Evolutionary conservation across 2,888 invertebrate genomes (phyloP), one percentile per base, ranked within the genome.

Genomic region (Anorthoa munda): DNA sequence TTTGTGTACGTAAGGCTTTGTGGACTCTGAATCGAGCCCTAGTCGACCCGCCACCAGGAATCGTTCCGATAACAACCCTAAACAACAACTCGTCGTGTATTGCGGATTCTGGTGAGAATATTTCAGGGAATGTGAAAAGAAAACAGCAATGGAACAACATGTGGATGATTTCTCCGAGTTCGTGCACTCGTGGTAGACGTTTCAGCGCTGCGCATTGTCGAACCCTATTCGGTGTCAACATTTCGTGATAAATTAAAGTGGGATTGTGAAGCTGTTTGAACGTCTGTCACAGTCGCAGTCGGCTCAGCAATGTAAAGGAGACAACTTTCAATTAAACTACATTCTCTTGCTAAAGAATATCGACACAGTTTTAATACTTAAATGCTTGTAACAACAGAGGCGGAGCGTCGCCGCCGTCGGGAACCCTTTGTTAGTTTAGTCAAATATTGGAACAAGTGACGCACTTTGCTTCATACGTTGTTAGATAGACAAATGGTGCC

Each of bases 231-330:
- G 68, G 75, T 83, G 81, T 81, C 81, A 85, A 83, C 82, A 85
- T 85, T 86, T 82, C 74, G 82, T 86, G 85, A 86, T 87, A 87
- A 85, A 86, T 85, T 83, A 85, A 87, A 83, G 74, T 78, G 77
- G 82, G 78, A 74, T 79, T 79, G 87, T 80, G 78, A 74, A 83
- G 81, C 82, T 75, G 87, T 77, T 72, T 48, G 78, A 71, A 45
- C 78, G 81, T 73, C 75, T 68, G 75, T 79, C 81, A 66, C 71
- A 67, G 69, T 74, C 59, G 55, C 55, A 7, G 45, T 73, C 64
- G 70, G 26, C 66, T 75, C 68, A 73, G 72, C 70, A 70, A 66
- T 75, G 78, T 68, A 75, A 63, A 86, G 69, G 56, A 82, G 75
- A 69, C 53, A 23, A 76, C 67, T 81, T 83, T 66, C 73, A 77